Conservation (phyloP, 1,140 invertebrate genomes). For the Tetragnatha versicolor region DNA sequence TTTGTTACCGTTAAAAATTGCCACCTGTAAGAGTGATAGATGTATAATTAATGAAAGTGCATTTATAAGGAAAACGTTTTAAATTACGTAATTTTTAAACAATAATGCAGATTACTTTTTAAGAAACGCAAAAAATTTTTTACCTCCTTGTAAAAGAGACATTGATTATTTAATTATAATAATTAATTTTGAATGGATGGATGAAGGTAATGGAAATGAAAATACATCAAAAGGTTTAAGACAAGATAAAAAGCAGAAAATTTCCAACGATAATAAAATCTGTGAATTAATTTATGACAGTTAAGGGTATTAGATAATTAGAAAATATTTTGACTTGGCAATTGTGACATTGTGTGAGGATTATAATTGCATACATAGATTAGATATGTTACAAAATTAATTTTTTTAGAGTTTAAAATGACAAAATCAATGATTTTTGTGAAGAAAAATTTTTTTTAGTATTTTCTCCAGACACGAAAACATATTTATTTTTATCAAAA, state of each 20-base stretch:
- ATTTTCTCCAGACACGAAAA: background rate
- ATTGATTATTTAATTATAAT: background rate
- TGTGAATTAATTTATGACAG: background rate
- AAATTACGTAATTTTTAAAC: background rate
- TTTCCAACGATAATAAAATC: background rate
- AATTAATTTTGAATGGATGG: background rate
- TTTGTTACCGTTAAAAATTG: constrained; percentile 29
- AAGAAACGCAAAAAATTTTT: background rate
- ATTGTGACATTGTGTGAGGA: background rate
- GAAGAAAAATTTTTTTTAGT: background rate
- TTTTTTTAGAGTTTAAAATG: background rate
- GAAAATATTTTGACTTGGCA: background rate
- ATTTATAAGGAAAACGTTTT: background rate
- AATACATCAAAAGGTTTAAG: background rate
- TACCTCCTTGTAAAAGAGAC: background rate
- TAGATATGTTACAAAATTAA: background rate
- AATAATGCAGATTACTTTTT: background rate
- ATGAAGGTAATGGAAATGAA: background rate
- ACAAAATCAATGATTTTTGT: background rate
- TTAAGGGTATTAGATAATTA: background rate
- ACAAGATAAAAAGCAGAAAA: background rate
- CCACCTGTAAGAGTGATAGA: constrained; percentile 36
- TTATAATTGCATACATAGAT: background rate
- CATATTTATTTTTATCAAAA: background rate
- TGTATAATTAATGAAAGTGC: too few species aligned